Base-by-base conservation (phyloP, 2,797 vertebrate genomes). In the Remorina albescens region DNA sequence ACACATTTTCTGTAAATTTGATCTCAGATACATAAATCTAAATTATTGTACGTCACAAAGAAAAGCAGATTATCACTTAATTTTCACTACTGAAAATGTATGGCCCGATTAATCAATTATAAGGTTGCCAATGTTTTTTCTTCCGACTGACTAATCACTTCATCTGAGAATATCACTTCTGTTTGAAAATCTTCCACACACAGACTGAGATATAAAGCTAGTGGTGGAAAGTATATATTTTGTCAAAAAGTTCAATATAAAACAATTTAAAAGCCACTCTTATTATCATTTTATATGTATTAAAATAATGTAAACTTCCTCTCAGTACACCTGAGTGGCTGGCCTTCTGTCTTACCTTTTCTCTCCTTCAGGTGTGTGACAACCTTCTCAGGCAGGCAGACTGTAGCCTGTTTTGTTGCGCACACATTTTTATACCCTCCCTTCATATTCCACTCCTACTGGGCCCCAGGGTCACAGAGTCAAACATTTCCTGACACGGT, bases 401-500 rank as follows among this genome's bases (percentile, higher is more conserved):
- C 82, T 85, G 71, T 78, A 81, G 53, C 39, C 63, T 1, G 51
- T 28, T 46, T 51, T 57, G 41, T 6, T 57, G 67, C 11, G 36
- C 41, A 21, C 25, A 59, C 50, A 57, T 82, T 91, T 92, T 88
- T 91, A 89, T 46, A 53, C 46, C 41, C 46, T 55, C 65, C 58
- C 19, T n/a, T 49, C 58, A 49, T 60, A 39, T 62, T 73, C 74
- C 71, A 42, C 66, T 68, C 76, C 55, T 55, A 21, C 74, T 36
- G 54, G 13, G 34, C 76, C 66, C 60, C 0, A 10, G 71, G 87
- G 85, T 88, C 80, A 81, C 25, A n/a, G 32, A 72, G 89, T 87
- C 83, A 86, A 84, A 83, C 44, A 61, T 90, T 90, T 88, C 86
- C 87, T 89, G 74, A 81, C 73, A 46, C 50, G 0, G 19, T 19